phyloP scores from a whole-genome alignment of 2,797 vertebrate genomes.

The Phoeniculus purpureus region DNA sequence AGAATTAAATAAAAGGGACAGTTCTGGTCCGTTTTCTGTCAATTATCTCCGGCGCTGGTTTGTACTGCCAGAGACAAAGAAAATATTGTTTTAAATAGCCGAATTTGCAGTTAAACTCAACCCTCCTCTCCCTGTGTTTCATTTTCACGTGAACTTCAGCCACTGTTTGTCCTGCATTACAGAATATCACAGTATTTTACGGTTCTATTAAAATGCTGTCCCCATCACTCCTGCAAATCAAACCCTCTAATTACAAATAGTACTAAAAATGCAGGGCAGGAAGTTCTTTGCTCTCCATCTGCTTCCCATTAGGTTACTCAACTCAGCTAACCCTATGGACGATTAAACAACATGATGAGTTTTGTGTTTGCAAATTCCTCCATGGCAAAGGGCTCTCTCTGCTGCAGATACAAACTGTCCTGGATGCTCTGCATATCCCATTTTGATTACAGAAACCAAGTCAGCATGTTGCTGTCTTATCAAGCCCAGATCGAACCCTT shows the following conservation, averaged over 20 bases:
- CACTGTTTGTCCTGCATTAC: not conserved
- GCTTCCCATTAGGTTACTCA: conserved; percentile 44
- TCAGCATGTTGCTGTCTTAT: not conserved
- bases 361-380: conserved; percentile 12
- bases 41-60: not conserved
- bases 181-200: not conserved
- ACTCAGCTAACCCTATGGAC: not conserved
- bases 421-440: not conserved
- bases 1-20: not conserved
- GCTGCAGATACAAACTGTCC: not conserved
- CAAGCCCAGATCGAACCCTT: not conserved
- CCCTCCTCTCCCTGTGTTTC: not conserved
- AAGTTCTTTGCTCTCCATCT: conserved; percentile 49
- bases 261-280: conserved; percentile 1
- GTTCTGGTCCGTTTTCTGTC: not conserved
- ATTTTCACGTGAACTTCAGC: not conserved
- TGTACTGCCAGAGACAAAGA: not conserved
- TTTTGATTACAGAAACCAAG: not conserved
- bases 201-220: conserved; percentile 8
- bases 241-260: conserved; percentile 34
- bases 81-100: not conserved
- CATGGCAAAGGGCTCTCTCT: not conserved
- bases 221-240: conserved; percentile 11
- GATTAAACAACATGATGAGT: not conserved
- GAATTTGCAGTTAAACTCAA: not conserved